A percentile compares a stretch with the other conserved stretches of the same genome.
Evolutionary conservation across 2,888 invertebrate genomes (phyloP).

Genomic region (Ornithoptera alexandrae): DNA sequence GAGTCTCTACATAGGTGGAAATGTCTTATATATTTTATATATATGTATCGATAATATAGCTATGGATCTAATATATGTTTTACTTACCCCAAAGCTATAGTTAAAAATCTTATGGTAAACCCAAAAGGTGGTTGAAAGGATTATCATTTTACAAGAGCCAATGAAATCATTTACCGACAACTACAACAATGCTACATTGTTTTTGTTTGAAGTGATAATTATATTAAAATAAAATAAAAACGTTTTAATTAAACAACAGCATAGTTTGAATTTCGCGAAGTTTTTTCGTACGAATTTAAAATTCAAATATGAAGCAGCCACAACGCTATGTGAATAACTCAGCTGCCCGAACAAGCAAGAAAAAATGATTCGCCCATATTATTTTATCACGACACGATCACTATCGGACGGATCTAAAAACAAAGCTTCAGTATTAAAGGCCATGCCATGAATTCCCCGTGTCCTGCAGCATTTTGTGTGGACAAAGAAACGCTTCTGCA

Average conservation of each 20-base stretch:
- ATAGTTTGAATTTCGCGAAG: slow-evolving; percentile 36
- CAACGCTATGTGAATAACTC: slow-evolving; percentile 54
- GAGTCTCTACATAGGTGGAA: too few species aligned
- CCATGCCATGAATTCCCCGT: slow-evolving; percentile 60
- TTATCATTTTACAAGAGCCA: too few species aligned
- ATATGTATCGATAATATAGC: too few species aligned
- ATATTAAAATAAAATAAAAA: slow-evolving; percentile 9
- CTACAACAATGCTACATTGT: too few species aligned
- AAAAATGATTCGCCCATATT: slow-evolving; percentile 59
- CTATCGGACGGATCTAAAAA: slow-evolving; percentile 58
- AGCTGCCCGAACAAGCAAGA: slow-evolving; percentile 52
- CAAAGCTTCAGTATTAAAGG: slow-evolving; percentile 52
- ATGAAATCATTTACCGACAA: too few species aligned
- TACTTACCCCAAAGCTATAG: too few species aligned
- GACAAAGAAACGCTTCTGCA: slow-evolving; percentile 73
- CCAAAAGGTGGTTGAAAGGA: too few species aligned
- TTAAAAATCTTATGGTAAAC: too few species aligned
- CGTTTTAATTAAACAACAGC: slow-evolving; percentile 30
- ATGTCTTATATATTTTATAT: too few species aligned
- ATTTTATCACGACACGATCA: slow-evolving; percentile 73
- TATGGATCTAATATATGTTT: too few species aligned
- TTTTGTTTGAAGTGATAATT: background rate
- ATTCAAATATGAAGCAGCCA: slow-evolving; percentile 53
- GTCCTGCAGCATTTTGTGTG: slow-evolving; percentile 62
- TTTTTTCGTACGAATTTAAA: slow-evolving; percentile 43